These are phyloP conservation scores for Rhyzopertha dominica DNA, from an alignment of 1,140 invertebrate genomes.

Conservation along the genomic window DNA sequence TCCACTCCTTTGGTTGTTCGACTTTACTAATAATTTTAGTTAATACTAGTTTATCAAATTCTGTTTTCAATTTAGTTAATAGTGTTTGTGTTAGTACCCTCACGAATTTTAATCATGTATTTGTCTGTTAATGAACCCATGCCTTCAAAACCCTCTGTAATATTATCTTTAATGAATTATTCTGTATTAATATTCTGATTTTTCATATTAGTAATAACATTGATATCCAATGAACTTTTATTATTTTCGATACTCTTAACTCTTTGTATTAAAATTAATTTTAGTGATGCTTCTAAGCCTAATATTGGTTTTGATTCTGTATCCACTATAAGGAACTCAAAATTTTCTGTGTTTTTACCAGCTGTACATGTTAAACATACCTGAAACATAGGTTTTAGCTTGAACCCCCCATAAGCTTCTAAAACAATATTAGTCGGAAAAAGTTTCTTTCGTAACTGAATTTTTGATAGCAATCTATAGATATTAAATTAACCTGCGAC, in stretches of 20 bases:
- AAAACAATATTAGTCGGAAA: conserved; percentile 5
- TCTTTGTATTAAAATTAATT: conserved; percentile 5
- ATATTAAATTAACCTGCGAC: conserved; percentile 12
- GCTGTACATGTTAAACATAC: conserved; percentile 1
- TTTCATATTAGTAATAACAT: background rate
- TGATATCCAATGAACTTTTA: too few relatives aligned
- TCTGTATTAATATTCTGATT: background rate
- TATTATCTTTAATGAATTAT: conserved; percentile 10
- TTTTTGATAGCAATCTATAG: conserved; percentile 4
- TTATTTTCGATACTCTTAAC: background rate
- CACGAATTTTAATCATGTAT: conserved; percentile 3
- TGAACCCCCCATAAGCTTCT: conserved; percentile 12
- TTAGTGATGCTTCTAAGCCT: conserved; percentile 1
- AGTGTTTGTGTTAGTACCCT: conserved; percentile 2
- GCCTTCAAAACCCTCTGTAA: conserved; percentile 6
- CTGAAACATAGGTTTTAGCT: conserved; percentile 3
- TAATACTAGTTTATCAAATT: conserved; percentile 8
- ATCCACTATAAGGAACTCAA: conserved; percentile 8
- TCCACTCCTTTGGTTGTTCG: conserved; percentile 18
- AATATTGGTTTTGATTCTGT: conserved; percentile 1
- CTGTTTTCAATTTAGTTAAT: conserved; percentile 7
- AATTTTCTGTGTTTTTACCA: background rate
- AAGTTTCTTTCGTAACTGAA: conserved; percentile 3
- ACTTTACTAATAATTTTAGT: conserved; percentile 23
- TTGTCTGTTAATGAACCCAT: conserved; percentile 11